A percentile compares a stretch with the other conserved stretches of the same genome.
These are phyloP conservation scores for Scophthalmus maximus DNA, from an alignment of 2,113 vertebrate species.

Conservation along the genomic window DNA sequence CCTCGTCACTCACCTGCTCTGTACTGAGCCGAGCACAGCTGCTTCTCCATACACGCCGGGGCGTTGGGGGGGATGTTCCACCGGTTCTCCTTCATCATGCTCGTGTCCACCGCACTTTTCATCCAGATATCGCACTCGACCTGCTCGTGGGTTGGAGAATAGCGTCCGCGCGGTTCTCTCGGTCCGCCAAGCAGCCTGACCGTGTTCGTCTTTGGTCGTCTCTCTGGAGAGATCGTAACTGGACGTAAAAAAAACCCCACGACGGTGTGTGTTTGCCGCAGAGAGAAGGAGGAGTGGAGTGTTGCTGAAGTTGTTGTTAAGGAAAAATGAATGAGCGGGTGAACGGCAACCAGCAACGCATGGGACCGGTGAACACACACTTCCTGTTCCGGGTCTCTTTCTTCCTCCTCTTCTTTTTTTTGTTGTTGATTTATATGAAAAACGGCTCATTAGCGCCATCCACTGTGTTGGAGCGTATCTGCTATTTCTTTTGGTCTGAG, in stretches of 20 bases:
- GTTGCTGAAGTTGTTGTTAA: neutral
- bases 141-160: neutral
- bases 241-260: too few relatives aligned
- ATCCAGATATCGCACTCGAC: slow-evolving; percentile 29
- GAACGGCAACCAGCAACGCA: slow-evolving; percentile 47
- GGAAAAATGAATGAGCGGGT: slow-evolving; percentile 45
- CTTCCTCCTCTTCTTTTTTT: slow-evolving; percentile 14
- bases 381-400: slow-evolving; percentile 61
- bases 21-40: slow-evolving; percentile 89
- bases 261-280: too few relatives aligned
- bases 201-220: neutral
- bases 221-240: neutral
- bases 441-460: neutral
- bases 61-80: slow-evolving; percentile 93
- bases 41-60: slow-evolving; percentile 94
- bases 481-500: too few relatives aligned
- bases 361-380: slow-evolving; percentile 30
- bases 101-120: slow-evolving; percentile 63
- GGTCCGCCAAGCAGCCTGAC: slow-evolving; percentile 11
- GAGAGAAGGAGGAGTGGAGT: neutral
- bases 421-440: neutral
- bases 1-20: slow-evolving; percentile 76
- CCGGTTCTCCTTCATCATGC: slow-evolving; percentile 83
- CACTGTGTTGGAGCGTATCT: too few relatives aligned
- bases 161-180: slow-evolving; percentile 3